A percentile compares a stretch with the other conserved stretches of the same genome.
Evolutionary conservation across 1,140 invertebrate species (phyloP).

Genomic region (Venturia canescens): DNA sequence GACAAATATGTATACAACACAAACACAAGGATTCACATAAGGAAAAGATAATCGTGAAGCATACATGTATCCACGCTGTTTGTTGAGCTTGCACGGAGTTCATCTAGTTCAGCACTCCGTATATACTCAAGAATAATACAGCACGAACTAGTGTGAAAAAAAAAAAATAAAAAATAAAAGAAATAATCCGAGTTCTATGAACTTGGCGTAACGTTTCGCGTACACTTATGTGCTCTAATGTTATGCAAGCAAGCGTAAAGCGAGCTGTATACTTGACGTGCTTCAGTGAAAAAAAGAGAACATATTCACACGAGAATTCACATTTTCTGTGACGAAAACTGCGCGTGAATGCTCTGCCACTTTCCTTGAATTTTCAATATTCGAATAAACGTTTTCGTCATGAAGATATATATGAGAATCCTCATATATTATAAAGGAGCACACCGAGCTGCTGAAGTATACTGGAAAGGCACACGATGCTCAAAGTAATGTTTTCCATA

Average conservation of each 20-base stretch:
- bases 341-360: not conserved
- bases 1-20: not conserved
- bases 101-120: not conserved
- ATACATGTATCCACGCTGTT: no score
- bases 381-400: not conserved
- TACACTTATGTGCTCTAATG: not conserved
- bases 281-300: not conserved
- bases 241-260: slow-evolving; percentile 29
- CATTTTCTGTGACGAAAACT: slow-evolving; percentile 9
- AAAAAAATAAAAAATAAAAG: slow-evolving; percentile 1
- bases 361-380: slow-evolving; percentile 19
- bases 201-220: slow-evolving; percentile 25
- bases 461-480: not conserved
- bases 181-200: slow-evolving; percentile 18
- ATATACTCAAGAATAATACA: not conserved
- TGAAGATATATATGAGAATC: not conserved
- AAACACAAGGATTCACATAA: not conserved
- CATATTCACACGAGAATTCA: slow-evolving; percentile 13
- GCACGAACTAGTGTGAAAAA: not conserved
- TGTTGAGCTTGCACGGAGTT: no score
- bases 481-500: not conserved
- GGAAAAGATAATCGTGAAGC: not conserved
- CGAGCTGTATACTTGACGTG: not conserved
- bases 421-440: not conserved
- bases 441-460: not conserved